These are phyloP conservation scores for Melanotaenia trifasciata DNA, from an alignment of 2,797 vertebrate genomes.

Conservation along the genomic window DNA sequence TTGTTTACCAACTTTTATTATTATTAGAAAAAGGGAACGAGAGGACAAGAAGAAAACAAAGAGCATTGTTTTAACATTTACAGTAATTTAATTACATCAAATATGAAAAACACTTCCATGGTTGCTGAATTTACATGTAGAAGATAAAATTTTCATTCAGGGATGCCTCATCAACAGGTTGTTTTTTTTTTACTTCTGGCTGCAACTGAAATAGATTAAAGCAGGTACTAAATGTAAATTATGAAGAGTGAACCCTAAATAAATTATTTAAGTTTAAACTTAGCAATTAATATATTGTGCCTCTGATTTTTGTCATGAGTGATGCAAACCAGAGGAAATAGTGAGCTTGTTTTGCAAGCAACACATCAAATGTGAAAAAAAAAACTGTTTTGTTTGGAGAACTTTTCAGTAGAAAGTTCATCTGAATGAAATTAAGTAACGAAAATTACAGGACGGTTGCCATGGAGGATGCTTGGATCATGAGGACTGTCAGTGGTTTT, in stretches of 20 bases:
- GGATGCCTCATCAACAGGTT: background rate
- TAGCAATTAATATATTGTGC: fast-evolving
- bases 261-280: background rate
- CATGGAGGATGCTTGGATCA: background rate
- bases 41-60: background rate
- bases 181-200: background rate
- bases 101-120: conserved; percentile 46
- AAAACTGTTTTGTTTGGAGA: background rate
- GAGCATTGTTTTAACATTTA: conserved; percentile 13
- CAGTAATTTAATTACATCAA: conserved; percentile 70
- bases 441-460: background rate
- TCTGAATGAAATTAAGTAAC: background rate
- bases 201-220: background rate
- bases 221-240: conserved; percentile 1
- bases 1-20: too few species aligned
- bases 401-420: background rate
- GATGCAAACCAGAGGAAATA: background rate
- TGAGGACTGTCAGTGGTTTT: fast-evolving
- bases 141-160: conserved; percentile 14
- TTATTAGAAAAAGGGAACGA: conserved; percentile 1
- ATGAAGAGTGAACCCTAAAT: background rate
- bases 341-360: background rate
- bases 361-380: background rate
- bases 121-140: conserved; percentile 22
- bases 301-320: background rate